Conservation (phyloP, 2,113 vertebrate species). For the Tachysurus fulvidraco region DNA sequence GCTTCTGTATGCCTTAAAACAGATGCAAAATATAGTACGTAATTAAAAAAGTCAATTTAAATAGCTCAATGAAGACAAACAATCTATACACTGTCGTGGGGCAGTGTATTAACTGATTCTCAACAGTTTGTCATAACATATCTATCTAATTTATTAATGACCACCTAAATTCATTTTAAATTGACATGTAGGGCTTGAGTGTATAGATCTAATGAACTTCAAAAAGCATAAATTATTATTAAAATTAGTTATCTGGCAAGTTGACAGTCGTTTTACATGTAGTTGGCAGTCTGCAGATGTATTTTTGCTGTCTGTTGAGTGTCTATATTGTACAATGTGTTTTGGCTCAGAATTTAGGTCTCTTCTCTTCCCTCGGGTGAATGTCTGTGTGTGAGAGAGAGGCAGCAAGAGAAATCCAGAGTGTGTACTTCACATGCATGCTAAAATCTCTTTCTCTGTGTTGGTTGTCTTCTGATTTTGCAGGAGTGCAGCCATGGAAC, state of each 20-base stretch:
- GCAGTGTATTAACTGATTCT: background rate
- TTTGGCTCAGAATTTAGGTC: background rate
- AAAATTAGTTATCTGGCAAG: background rate
- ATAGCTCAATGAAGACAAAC: background rate
- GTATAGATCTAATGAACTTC: background rate
- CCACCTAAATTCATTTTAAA: background rate
- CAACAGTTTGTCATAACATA: background rate
- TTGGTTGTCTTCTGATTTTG: conserved; percentile 35
- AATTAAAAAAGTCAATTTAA: conserved; percentile 7
- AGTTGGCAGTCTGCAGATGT: background rate
- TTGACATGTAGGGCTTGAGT: background rate
- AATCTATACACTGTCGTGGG: background rate
- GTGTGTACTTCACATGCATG: conserved; percentile 26
- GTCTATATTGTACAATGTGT: background rate
- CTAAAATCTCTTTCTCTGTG: conserved; percentile 43
- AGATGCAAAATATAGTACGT: background rate
- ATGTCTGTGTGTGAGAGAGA: background rate
- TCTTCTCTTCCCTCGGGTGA: background rate
- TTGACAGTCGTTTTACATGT: background rate
- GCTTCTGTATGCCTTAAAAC: background rate
- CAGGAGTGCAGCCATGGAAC: conserved; percentile 61
- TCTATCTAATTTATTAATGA: background rate
- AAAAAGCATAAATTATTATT: background rate
- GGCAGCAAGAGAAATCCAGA: conserved; percentile 1
- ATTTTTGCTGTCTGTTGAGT: background rate